Base-by-base conservation (phyloP, 2,113 vertebrate genomes). In the Heloderma charlesbogerti region DNA sequence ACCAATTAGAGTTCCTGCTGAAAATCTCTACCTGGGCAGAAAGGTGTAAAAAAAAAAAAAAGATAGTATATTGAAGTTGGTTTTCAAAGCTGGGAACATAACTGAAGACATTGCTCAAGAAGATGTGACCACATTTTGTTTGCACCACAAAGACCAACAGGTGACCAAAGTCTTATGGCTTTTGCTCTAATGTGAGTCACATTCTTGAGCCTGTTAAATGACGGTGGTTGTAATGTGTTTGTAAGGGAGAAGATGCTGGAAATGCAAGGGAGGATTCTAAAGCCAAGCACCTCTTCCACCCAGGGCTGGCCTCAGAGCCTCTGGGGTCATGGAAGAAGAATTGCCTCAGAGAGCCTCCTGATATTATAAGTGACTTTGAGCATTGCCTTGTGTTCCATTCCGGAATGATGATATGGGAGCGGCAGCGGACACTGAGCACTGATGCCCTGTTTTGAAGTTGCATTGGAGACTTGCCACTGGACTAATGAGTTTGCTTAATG, bases 251-350 rank as follows among this genome's bases (percentile, higher is more conserved):
- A 2, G 15, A 63, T 40, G 66, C 22, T 54, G 48, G 69, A 92
- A 80, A 89, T 86, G 29, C 43, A 54, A 2, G 51, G 92, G 92
- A 91, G 95, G 88, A 88, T 83, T 91, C 95, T 90, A 86, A 95
- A 93, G 93, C 94, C 75, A 40, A 90, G 92, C 94, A 90, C 94
- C 94, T 94, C 91, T 90, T 94, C 86, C 75, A 16, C 80, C 54
- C 37, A 18, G 80, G 16, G 71, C 20, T 37, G 40, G 10, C 69
- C 89, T 84, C 13, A 2, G 43, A 67, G 72, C 25, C 54, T 37
- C 57, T 20, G 16, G 27, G 60, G 60, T 79, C 72, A 84, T 3
- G 34, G 72, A 51, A 66, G 25, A 86, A 86, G 34, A 79, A 20
- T 37, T 15, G 57, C 27, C 27, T 54, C 7, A 16, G 12, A 71